These are phyloP conservation scores for Chaetops frenatus DNA, from an alignment of 2,113 vertebrate species.

Conservation along the genomic window DNA sequence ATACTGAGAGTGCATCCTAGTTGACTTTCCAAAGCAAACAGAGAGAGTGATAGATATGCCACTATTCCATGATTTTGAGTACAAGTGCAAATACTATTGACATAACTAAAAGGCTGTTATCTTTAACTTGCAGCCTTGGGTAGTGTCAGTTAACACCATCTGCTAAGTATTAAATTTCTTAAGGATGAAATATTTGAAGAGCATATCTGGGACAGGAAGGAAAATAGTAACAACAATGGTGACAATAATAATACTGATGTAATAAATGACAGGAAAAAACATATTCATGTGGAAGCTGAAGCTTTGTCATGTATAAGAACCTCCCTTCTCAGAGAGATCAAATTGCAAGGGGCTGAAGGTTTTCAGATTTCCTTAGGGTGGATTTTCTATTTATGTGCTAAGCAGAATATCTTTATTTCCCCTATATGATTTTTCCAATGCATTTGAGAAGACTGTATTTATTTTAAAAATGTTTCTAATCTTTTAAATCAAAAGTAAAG, in stretches of 20 bases:
- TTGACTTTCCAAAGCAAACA: not conserved
- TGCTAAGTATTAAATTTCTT: slow-evolving; percentile 2
- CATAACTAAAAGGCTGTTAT: not conserved
- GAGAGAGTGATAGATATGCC: not conserved
- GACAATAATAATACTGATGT: not conserved
- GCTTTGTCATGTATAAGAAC: not conserved
- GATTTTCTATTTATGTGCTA: slow-evolving; percentile 30
- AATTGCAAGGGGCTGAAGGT: slow-evolving; percentile 7
- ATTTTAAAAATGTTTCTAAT: slow-evolving; percentile 54
- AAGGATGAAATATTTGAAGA: not conserved
- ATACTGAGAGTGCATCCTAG: not conserved
- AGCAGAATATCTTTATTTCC: slow-evolving; percentile 24
- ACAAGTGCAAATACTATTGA: not conserved
- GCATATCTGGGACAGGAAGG: not conserved
- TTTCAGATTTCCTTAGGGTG: slow-evolving; percentile 8
- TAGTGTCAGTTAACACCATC: not conserved
- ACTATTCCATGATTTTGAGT: not conserved
- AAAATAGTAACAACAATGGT: not conserved
- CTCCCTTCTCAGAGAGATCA: not conserved
- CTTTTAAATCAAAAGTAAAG: slow-evolving; percentile 62
- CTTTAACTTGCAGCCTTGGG: not conserved
- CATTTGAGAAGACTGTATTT: slow-evolving; percentile 28
- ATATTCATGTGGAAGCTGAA: not conserved
- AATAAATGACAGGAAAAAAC: not conserved
- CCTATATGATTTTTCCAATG: slow-evolving; percentile 12